These are phyloP conservation scores for Nomada flava DNA, from an alignment of 2,888 invertebrate species.

Conservation along the genomic window DNA sequence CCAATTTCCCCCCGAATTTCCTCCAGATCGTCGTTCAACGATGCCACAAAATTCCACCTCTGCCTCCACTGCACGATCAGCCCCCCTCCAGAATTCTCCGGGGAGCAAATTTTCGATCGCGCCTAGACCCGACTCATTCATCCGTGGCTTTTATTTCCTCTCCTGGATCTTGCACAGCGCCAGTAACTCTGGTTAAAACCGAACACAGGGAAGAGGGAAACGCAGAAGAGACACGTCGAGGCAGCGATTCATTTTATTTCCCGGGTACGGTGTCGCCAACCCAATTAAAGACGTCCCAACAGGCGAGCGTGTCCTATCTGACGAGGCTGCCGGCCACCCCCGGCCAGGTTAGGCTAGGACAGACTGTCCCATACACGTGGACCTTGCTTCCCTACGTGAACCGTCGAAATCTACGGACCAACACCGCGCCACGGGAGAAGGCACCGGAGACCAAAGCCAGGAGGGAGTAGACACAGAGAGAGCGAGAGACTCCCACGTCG, in stretches of 20 bases:
- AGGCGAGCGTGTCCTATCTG: slow-evolving; percentile 71
- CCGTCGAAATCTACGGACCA: slow-evolving; percentile 72
- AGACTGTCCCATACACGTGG: slow-evolving; percentile 47
- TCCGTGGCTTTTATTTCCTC: slow-evolving; percentile 35
- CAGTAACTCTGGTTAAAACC: slow-evolving; percentile 17
- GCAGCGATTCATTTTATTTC: slow-evolving; percentile 79
- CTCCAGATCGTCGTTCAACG: neutral
- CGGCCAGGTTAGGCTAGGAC: slow-evolving; percentile 56
- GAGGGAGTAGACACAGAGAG: slow-evolving; percentile 49
- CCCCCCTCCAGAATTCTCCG: neutral
- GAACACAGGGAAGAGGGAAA: slow-evolving; percentile 23
- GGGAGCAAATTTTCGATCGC: neutral
- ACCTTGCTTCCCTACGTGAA: slow-evolving; percentile 48
- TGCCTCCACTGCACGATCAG: neutral
- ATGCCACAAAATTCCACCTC: neutral
- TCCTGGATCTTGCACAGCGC: slow-evolving; percentile 15
- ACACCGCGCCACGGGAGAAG: slow-evolving; percentile 56
- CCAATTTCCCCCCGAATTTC: neutral
- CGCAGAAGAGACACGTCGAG: slow-evolving; percentile 57
- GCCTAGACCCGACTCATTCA: neutral
- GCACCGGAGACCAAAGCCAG: slow-evolving; percentile 71
- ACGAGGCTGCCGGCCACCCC: slow-evolving; percentile 63
- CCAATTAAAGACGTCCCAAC: slow-evolving; percentile 84
- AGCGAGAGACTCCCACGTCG: slow-evolving; percentile 63
- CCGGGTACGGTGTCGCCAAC: slow-evolving; percentile 80